These are phyloP conservation scores for Limnephilus marmoratus DNA, from an alignment of 2,888 invertebrate genomes.

Conservation along the genomic window DNA sequence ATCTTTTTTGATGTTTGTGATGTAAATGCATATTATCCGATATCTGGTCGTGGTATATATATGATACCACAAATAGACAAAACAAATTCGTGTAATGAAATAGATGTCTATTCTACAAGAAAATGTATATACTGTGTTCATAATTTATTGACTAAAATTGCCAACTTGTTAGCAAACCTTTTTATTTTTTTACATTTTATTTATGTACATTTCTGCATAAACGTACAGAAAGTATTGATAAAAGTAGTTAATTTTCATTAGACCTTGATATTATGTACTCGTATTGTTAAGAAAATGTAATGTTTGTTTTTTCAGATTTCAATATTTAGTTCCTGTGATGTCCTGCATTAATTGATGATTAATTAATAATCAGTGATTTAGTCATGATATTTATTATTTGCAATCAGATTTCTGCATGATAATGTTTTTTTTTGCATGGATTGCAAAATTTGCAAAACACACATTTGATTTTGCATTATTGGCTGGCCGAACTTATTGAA, in stretches of 20 bases:
- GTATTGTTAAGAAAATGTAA: no score
- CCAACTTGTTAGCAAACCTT: neutral
- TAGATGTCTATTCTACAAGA: neutral
- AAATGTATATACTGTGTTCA: neutral
- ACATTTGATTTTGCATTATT: no score
- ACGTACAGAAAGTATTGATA: neutral
- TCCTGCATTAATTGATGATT: neutral
- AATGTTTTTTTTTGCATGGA: neutral
- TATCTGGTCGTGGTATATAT: no score
- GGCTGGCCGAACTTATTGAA: neutral
- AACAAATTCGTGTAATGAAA: neutral
- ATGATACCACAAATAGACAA: neutral
- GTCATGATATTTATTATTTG: neutral
- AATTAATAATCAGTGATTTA: neutral
- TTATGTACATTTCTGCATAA: neutral
- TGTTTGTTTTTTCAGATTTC: no score
- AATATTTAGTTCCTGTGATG: neutral
- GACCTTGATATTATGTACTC: neutral
- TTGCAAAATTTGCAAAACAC: neutral
- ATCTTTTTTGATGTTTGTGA: no score
- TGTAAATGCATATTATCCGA: no score
- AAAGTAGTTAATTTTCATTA: neutral
- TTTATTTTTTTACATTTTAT: neutral
- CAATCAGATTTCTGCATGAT: neutral
- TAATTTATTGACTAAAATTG: neutral